phyloP scores from a whole-genome alignment of 2,113 vertebrate species.

The Oncorhynchus kisutch region DNA sequence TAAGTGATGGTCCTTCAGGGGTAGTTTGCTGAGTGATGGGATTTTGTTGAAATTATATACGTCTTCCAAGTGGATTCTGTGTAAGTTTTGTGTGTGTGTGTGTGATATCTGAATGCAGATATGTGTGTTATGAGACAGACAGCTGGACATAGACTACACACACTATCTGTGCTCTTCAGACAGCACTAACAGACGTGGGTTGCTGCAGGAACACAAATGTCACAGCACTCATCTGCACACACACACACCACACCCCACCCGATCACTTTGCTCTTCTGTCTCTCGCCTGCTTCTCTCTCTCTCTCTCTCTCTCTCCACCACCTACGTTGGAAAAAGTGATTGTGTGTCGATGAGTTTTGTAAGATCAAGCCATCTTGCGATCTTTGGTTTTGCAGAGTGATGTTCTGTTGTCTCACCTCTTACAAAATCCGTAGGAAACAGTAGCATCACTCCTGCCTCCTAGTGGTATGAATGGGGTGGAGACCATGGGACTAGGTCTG shows the following conservation, averaged over 20 bases:
- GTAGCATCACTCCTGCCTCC: not conserved
- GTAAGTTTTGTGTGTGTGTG: not conserved
- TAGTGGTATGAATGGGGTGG: not conserved
- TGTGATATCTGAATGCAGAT: not conserved
- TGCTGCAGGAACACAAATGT: constrained; percentile 87
- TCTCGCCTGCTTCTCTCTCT: not conserved
- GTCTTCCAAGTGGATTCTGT: not conserved
- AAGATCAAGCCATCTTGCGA: constrained; percentile 54
- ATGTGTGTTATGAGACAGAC: not conserved
- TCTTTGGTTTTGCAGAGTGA: constrained; percentile 32
- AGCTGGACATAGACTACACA: too few relatives aligned
- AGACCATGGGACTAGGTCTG: not conserved
- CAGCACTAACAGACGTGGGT: constrained; percentile 70
- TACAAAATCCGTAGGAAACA: not conserved
- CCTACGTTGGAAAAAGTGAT: constrained; percentile 96
- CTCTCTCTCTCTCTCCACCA: constrained; percentile 52
- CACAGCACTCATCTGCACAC: constrained; percentile 64
- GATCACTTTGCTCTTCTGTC: constrained; percentile 62
- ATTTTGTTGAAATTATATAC: too few relatives aligned
- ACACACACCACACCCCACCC: constrained; percentile 56
- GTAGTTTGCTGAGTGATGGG: not conserved
- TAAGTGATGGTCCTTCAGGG: too few relatives aligned
- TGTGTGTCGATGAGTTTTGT: constrained; percentile 50
- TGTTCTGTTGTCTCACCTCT: not conserved
- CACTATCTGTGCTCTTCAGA: constrained; percentile 52